A percentile compares a stretch with the other conserved stretches of the same genome.
These are phyloP conservation scores for Oikopleura dioica DNA, from an alignment of 23 tunicate species.

Conservation along the genomic window DNA sequence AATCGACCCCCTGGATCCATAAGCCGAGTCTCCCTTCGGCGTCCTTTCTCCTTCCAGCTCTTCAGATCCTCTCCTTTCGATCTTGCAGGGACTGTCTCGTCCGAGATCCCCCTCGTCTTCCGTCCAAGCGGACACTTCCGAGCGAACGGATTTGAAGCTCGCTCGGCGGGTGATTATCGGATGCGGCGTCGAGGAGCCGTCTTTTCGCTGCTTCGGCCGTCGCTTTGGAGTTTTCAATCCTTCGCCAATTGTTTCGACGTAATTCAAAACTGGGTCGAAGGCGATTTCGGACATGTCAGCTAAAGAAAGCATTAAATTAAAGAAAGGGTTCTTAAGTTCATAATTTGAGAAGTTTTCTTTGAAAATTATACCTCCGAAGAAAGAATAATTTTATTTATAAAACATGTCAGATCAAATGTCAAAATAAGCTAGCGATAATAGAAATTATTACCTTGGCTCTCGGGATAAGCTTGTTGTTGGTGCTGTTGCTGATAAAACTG, in stretches of 20 bases:
- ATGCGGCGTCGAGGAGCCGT: constrained; percentile 5
- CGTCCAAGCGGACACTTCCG: constrained; percentile 1
- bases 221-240: background rate
- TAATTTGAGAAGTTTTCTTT: no score
- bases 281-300: background rate
- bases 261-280: constrained; percentile 4
- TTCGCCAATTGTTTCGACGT: constrained; percentile 5
- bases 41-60: no score
- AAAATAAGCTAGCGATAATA: no score
- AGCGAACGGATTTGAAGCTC: background rate
- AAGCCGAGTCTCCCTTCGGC: constrained; percentile 10
- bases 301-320: no score
- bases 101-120: constrained; percentile 13
- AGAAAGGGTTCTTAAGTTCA: no score
- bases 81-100: no score
- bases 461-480: no score
- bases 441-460: background rate
- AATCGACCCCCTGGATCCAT: constrained; percentile 7
- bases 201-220: background rate
- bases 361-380: no score
- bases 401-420: no score
- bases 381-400: no score
- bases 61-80: no score
- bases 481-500: no score
- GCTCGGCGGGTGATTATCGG: constrained; percentile 8